phyloP scores from a whole-genome alignment of 2,113 vertebrate species.

The Penelope pileata region DNA sequence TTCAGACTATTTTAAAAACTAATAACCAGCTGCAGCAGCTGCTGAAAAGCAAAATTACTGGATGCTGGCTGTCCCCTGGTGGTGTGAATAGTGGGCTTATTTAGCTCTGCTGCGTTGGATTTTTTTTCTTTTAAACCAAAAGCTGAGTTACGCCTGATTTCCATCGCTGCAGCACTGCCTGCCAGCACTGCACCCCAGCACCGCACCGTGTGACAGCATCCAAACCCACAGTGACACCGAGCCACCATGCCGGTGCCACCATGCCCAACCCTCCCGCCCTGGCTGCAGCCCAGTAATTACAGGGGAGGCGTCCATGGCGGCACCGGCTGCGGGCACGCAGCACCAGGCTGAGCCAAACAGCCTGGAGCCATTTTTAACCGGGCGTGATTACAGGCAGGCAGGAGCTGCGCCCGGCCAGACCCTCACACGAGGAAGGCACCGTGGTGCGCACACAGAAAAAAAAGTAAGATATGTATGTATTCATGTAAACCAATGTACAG shows the following conservation, averaged over 20 bases:
- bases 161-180: not conserved
- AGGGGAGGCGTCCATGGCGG: not conserved
- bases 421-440: not conserved
- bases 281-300: not conserved
- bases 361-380: accelerated
- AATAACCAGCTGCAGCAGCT: not conserved
- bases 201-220: not conserved
- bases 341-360: not conserved
- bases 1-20: not conserved
- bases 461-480: not conserved
- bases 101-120: not conserved
- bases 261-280: not conserved
- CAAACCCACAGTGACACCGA: not conserved
- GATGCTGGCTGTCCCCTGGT: not conserved
- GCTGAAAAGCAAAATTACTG: not conserved
- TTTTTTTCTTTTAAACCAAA: not conserved
- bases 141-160: not conserved
- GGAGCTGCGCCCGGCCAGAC: not conserved
- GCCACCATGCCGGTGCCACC: no score
- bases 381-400: not conserved
- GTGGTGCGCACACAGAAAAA: accelerated
- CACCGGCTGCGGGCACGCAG: not conserved
- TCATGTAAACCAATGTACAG: not conserved
- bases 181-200: not conserved
- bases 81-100: not conserved